Base-by-base conservation (phyloP, 2,113 vertebrate genomes). In the Sialia sialis region DNA sequence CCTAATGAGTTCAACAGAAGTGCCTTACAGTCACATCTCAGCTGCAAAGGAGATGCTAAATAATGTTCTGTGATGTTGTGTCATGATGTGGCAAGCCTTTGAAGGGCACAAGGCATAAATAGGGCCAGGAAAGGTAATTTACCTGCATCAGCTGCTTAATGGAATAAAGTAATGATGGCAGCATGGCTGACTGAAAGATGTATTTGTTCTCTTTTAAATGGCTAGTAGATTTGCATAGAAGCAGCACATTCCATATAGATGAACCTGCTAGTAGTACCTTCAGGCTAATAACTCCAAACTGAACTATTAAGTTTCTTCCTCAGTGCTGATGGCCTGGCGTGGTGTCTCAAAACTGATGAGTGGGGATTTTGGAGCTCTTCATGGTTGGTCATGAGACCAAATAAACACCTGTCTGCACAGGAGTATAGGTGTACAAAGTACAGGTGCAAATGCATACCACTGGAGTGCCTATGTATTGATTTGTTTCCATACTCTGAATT, bases 361-460 rank as follows among this genome's bases (percentile, higher is more conserved):
- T 51, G 5, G 16, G 39, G 26, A 48, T 72, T 89, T 82, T 52
- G 34, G 26, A 32, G 30, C 27, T 75, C 17, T 68, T 68, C 11
- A 4, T 59, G 19, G 11, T 69, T 6, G 7, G 9, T 55, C 9
- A 3, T 39, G 26, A 23, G 30, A n/a, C 36, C 20, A 58, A 56
- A 39, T 46, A 21, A 67, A 27, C 16, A 29, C 12, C 36, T 1
- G 2, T 38, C 49, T 29, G 12, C 13, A 32, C 5, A 8, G 11
- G 9, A 55, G 1, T 48, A 20, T 38, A 25, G 16, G 3, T 48
- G 4, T 59, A 12, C 0, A 2, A 39, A 64, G 21, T 58, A 29
- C 12, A 16, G 8, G 30, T 67, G 9, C 13, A 41, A 25, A 32
- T 2, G 1, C 3, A 1, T 44, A 25, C 13, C 1, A 0, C 23